These are phyloP conservation scores for Tauraco hartlaubi DNA, from an alignment of 2,797 vertebrate species.

Conservation along the genomic window DNA sequence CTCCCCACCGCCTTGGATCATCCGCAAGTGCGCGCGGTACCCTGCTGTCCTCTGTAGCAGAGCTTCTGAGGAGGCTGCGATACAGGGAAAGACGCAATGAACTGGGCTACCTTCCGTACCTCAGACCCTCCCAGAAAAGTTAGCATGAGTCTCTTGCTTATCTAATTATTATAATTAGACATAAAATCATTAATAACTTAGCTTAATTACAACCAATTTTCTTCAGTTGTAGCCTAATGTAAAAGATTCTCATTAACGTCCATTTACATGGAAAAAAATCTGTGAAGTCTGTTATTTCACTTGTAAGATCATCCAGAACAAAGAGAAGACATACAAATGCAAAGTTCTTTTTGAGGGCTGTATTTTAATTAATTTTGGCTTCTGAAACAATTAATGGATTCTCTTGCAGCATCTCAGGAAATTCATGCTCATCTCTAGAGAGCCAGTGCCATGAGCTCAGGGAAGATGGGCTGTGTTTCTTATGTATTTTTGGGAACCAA, in stretches of 20 bases:
- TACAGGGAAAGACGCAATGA: not conserved
- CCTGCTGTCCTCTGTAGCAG: not conserved
- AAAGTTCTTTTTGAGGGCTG: constrained; percentile 7
- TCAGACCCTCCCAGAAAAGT: not conserved
- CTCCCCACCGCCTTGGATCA: not conserved
- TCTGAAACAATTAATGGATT: constrained; percentile 49
- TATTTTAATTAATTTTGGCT: constrained; percentile 55
- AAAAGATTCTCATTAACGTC: constrained; percentile 37
- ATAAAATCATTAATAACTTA: constrained; percentile 32
- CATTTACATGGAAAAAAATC: constrained; percentile 25
- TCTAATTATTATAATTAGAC: constrained; percentile 12
- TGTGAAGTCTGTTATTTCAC: constrained; percentile 29
- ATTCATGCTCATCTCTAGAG: not conserved
- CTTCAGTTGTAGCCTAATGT: not conserved
- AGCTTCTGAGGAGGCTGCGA: fast-evolving
- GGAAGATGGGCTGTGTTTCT: not conserved
- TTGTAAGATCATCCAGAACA: constrained; percentile 41
- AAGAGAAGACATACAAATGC: not conserved
- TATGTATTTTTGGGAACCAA: not conserved
- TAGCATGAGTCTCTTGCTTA: not conserved
- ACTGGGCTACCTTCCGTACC: not conserved
- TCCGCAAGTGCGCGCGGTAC: fast-evolving
- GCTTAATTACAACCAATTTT: constrained; percentile 37
- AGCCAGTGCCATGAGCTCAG: not conserved
- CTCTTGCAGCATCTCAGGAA: not conserved